Evolutionary conservation across 1,140 invertebrate genomes (phyloP).

Genomic region (Acromyrmex echinatior): DNA sequence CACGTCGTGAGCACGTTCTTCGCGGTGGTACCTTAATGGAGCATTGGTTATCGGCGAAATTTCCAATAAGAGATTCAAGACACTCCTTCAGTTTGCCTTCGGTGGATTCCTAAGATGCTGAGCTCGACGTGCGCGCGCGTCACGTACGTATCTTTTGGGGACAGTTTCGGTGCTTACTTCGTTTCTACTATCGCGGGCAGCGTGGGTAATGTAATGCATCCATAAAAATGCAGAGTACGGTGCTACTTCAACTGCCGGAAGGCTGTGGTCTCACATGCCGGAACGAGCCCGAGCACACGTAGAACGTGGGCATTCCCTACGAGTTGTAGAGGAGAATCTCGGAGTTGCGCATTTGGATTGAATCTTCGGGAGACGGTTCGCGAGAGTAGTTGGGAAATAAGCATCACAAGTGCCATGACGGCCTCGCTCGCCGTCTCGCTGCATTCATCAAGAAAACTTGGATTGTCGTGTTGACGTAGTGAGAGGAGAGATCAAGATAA

Average conservation of each 20-base stretch:
- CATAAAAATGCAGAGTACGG: conserved; percentile 78
- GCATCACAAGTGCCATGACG: conserved; percentile 66
- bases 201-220: conserved; percentile 68
- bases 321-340: conserved; percentile 8
- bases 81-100: conserved; percentile 23
- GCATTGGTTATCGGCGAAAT: conserved; percentile 74
- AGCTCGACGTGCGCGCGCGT: conserved; percentile 23
- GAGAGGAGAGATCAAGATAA: neutral
- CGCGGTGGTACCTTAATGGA: conserved; percentile 70
- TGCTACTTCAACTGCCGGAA: conserved; percentile 31
- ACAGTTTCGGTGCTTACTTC: conserved; percentile 67
- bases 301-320: conserved; percentile 13
- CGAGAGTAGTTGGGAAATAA: conserved; percentile 72
- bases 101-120: conserved; percentile 53
- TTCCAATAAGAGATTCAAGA: conserved; percentile 75
- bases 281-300: conserved; percentile 8
- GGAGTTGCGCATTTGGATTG: conserved; percentile 66
- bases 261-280: conserved; percentile 45
- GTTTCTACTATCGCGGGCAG: conserved; percentile 24
- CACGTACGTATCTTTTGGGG: conserved; percentile 43
- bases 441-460: neutral
- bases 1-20: conserved; percentile 51
- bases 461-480: neutral
- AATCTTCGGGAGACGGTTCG: conserved; percentile 68
- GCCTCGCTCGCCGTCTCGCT: conserved; percentile 31